Evolutionary conservation across 2,888 invertebrate species (phyloP), one percentile per base, ranked within the genome.

Genomic region (Cheilosia pagana): DNA sequence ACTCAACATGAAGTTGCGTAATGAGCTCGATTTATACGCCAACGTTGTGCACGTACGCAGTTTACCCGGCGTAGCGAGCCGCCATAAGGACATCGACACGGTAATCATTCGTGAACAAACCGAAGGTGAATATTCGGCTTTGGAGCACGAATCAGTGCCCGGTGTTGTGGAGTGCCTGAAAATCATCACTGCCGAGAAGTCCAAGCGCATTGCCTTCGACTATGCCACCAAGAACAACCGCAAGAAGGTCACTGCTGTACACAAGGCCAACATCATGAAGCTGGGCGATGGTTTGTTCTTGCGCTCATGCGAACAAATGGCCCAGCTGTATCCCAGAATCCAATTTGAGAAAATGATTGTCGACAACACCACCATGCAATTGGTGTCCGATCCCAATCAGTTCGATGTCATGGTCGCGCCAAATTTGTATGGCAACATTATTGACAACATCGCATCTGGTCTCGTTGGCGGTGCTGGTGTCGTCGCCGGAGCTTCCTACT

Each of bases 221-320:
- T 99, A 98, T 93, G 98, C 98, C 0, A 95, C 96, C n/a, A 96
- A 96, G 91, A 95, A 97, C 92, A 95, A 95, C 86, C 95, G 98
- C 39, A 96, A 96, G 93, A 98, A 97, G 93, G 98, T 99, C 14
- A 99, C 99, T 14, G 98, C 98, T 50, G 98, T 99, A 1, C 99
- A 99, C 93, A 99, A 99, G 93, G 99, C 99, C 0, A 99, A 99
- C 91, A 99, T 99, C 89, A 99, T 99, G 99, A 98, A 98, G 91
- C 93, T 99, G 12, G 98, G 98, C 6, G 99, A 99, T 92, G 99
- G 99, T 0, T 93, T 98, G 68, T 99, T 99, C 91, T 93, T 99
- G 83, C 94, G 94, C 88, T 96, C 96, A 87, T 98, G 98, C 89
- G 95, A 95, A 89, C 96, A 95, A 94, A 95, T 96, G 90, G 94